A percentile compares a stretch with the other conserved stretches of the same genome.
Evolutionary conservation across 2,113 vertebrate species (phyloP).

Genomic region (Aphelocoma coerulescens): DNA sequence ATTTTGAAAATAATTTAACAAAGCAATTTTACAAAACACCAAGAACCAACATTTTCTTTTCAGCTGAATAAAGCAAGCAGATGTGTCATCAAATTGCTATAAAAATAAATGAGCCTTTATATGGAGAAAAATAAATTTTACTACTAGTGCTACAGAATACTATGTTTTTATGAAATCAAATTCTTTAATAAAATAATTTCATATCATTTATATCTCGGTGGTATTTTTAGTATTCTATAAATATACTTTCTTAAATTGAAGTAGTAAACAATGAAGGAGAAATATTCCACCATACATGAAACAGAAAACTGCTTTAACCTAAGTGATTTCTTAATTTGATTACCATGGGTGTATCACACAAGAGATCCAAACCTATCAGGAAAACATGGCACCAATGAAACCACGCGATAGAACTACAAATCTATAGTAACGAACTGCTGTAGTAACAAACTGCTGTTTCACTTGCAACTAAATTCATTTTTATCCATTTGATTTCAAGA

Average conservation of each 20-base stretch:
- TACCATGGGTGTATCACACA: background rate
- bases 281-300: background rate
- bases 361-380: background rate
- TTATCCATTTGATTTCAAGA: background rate
- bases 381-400: background rate
- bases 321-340: background rate
- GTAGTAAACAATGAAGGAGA: conserved; percentile 31
- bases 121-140: conserved; percentile 78
- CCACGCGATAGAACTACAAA: rapidly evolving
- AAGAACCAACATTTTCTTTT: conserved; percentile 81
- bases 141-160: conserved; percentile 70
- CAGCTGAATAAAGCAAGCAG: conserved; percentile 81
- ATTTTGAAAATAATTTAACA: conserved; percentile 86
- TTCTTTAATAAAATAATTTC: conserved; percentile 74
- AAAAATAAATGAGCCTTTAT: conserved; percentile 84
- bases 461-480: background rate
- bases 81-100: conserved; percentile 81
- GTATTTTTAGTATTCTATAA: conserved; percentile 67
- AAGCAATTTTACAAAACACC: conserved; percentile 80
- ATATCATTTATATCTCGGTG: conserved; percentile 53
- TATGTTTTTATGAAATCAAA: conserved; percentile 72
- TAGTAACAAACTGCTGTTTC: background rate
- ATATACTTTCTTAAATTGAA: conserved; percentile 59
- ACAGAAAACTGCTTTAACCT: background rate
- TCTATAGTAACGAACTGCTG: background rate